Base-by-base conservation (phyloP, 2,113 vertebrate species). In the Cyprinodon brontotheroides region DNA sequence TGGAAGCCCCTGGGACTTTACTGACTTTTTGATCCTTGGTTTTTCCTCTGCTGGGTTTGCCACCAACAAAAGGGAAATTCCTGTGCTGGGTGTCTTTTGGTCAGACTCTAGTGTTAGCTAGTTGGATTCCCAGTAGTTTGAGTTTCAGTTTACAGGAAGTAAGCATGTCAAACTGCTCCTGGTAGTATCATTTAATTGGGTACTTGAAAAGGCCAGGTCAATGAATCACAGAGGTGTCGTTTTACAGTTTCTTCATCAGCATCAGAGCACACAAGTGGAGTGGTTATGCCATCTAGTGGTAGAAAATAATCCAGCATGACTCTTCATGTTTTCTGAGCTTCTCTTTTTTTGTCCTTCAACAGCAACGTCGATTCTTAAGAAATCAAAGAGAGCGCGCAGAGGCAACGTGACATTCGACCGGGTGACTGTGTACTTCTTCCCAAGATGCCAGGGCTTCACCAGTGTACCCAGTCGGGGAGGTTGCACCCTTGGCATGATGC, bases 361-460 rank as follows among this genome's bases (percentile, higher is more conserved):
- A 99, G 98, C 96, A 3, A 94, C 85, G 0, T 97, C 98, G 75
- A 98, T 99, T 87, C 94, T 98, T 85, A 99, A 97, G 94, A 96
- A 95, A 79, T 89, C 94, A 77, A 97, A 96, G 74, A 89, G 94
- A 39, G 78, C 91, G 0, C 95, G 94, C 63, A 92, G 94, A 5
- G 93, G 95, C 81, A 96, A 94, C 0, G 96, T 99, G 45, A 93
- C 95, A 70, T 99, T 99, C 20, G 94, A 96, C 86, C 95, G 95
- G 87, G 96, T 98, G 87, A 97, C 95, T 0, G 97, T 99, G 80
- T 99, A 96, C 93, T 98, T 97, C 94, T 99, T 99, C 90, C 95
- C 95, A 0, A 95, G 97, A 81, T 98, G 98, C 92, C 98, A 99
- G 90, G 98, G 98, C 40, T 99, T 99, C 93, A 98, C 96, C 60